These are phyloP conservation scores for Andrena trimmerana DNA, from an alignment of 2,888 invertebrate species.

Conservation along the genomic window DNA sequence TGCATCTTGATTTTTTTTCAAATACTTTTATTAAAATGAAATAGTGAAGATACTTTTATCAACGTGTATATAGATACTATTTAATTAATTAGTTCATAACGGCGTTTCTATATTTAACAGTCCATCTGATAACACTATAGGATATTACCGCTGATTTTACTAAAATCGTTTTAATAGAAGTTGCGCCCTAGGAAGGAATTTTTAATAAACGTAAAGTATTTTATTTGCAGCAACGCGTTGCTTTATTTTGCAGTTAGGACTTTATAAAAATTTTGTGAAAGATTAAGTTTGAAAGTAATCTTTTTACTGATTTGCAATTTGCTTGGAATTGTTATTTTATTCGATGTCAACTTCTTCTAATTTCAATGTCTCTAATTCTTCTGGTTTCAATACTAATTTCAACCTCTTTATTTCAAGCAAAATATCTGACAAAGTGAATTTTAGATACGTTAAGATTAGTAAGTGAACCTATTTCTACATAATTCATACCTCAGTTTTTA, in stretches of 20 bases:
- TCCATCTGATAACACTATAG: not conserved
- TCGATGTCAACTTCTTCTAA: too few species aligned
- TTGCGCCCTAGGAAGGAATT: not conserved
- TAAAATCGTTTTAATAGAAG: not conserved
- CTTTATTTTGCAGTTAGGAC: not conserved
- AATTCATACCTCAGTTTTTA: conserved; percentile 25
- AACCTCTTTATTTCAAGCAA: not conserved
- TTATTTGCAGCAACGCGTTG: not conserved
- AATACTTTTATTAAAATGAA: conserved; percentile 3
- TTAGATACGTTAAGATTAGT: not conserved
- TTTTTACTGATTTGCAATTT: not conserved
- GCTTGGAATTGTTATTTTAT: not conserved
- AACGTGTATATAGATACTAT: conserved; percentile 41
- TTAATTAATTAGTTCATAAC: not conserved
- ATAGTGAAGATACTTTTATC: not conserved
- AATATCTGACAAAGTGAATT: not conserved
- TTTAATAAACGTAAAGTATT: not conserved
- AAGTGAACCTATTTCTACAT: conserved; percentile 8
- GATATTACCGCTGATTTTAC: not conserved
- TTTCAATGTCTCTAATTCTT: too few species aligned
- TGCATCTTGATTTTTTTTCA: conserved; percentile 28
- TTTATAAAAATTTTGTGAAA: not conserved
- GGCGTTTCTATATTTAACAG: not conserved
- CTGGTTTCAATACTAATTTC: too few species aligned
- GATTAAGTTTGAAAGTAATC: not conserved